Evolutionary conservation across 2,797 vertebrate genomes (phyloP).

Genomic region (Hypotaenidia philippensis): DNA sequence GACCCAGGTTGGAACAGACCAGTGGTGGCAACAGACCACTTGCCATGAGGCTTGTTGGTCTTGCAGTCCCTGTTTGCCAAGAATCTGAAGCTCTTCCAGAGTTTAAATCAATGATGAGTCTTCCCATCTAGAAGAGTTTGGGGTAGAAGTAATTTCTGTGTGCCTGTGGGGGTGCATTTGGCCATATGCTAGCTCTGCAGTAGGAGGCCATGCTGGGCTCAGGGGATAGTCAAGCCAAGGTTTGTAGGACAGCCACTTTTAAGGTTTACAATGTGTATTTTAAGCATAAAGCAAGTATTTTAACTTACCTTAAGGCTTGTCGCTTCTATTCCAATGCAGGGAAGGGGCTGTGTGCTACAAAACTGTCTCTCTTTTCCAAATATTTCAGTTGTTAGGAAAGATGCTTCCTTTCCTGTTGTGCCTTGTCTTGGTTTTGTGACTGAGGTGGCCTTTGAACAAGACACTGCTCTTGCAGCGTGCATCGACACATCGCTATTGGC

Average conservation of each 20-base stretch:
- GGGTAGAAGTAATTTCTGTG: background rate
- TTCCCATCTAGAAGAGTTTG: background rate
- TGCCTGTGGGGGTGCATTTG: background rate
- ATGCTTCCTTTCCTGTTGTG: background rate
- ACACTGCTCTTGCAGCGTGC: background rate
- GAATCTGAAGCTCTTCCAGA: background rate
- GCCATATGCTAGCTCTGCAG: fast-evolving
- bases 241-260: background rate
- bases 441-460: background rate
- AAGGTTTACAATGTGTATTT: background rate
- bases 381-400: background rate
- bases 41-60: background rate
- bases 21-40: background rate
- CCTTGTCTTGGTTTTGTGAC: background rate
- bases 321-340: background rate
- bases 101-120: background rate
- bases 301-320: background rate
- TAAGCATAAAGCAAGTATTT: background rate
- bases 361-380: background rate
- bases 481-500: background rate
- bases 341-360: background rate
- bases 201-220: background rate
- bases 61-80: background rate
- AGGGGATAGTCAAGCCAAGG: background rate
- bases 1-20: background rate